These are phyloP conservation scores for Hybos culiciformis DNA, from an alignment of 2,888 invertebrate genomes.

Conservation along the genomic window DNA sequence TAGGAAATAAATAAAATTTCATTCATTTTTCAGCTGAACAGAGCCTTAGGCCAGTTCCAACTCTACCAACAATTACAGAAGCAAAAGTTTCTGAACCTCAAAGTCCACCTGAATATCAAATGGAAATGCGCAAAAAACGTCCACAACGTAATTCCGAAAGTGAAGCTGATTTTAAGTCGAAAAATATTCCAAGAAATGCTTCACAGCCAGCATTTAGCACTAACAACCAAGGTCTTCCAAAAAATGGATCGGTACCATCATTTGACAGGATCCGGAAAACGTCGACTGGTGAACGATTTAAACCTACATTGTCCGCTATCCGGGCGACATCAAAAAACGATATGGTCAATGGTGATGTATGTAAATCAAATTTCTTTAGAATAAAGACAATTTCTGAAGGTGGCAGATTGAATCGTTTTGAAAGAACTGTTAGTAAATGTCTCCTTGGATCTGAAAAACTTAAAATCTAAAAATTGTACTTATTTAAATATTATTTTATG, in stretches of 20 bases:
- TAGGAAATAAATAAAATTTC: too few relatives aligned
- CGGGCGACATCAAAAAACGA: conserved; percentile 63
- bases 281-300: conserved; percentile 69
- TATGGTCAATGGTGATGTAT: conserved; percentile 63
- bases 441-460: too few relatives aligned
- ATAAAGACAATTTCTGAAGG: too few relatives aligned
- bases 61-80: conserved; percentile 81
- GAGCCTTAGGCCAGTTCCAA: conserved; percentile 69
- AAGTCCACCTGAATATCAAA: conserved; percentile 17
- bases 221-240: conserved; percentile 52
- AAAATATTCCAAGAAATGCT: conserved; percentile 63
- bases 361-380: too few relatives aligned
- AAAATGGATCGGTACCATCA: conserved; percentile 82
- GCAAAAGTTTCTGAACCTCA: conserved; percentile 50
- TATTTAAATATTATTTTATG: too few relatives aligned
- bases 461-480: too few relatives aligned
- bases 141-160: conserved; percentile 31
- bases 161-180: conserved; percentile 26
- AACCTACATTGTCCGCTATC: conserved; percentile 70
- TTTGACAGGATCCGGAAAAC: conserved; percentile 77
- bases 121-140: conserved; percentile 18
- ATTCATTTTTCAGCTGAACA: conserved; percentile 28
- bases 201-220: conserved; percentile 76
- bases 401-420: too few relatives aligned
- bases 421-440: too few relatives aligned